These are phyloP conservation scores for Cryptoblepharus egeriae DNA, from an alignment of 2,797 vertebrate genomes.

Conservation along the genomic window DNA sequence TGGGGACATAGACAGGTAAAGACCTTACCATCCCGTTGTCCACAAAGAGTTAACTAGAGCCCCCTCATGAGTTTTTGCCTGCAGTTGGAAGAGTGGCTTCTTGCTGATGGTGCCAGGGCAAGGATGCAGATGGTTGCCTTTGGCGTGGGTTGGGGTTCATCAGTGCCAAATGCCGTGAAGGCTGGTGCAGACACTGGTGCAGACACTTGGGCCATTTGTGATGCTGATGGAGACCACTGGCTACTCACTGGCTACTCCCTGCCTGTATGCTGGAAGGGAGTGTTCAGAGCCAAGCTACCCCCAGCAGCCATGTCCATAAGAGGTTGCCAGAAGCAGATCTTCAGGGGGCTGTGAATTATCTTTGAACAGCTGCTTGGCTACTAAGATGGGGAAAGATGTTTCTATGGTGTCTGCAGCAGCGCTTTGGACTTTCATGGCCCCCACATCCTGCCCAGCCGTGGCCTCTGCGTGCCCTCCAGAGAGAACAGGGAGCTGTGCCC, in stretches of 20 bases:
- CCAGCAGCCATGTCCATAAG: too few relatives aligned
- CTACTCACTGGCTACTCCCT: too few relatives aligned
- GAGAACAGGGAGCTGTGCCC: too few relatives aligned
- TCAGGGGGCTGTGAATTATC: background rate
- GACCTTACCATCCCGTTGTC: background rate
- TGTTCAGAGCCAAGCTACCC: too few relatives aligned
- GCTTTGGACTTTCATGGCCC: background rate
- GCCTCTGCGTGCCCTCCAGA: background rate
- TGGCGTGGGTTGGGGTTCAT: background rate
- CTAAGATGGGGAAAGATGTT: too few relatives aligned
- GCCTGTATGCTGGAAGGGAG: background rate
- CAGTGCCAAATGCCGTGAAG: too few relatives aligned
- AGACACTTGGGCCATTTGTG: background rate
- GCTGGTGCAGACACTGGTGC: too few relatives aligned
- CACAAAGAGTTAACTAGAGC: too few relatives aligned
- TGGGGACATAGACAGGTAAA: conserved; percentile 93
- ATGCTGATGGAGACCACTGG: background rate
- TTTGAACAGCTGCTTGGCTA: background rate
- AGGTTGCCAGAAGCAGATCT: too few relatives aligned
- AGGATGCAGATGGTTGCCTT: background rate
- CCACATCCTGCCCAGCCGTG: background rate
- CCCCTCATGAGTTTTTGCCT: background rate
- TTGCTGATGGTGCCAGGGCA: background rate
- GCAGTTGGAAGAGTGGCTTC: too few relatives aligned
- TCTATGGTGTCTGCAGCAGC: background rate